Percentiles rank a stretch among this genome's conserved stretches.
Evolutionary conservation across 2,113 vertebrate genomes (phyloP).

Genomic region (Quiscalus mexicanus): DNA sequence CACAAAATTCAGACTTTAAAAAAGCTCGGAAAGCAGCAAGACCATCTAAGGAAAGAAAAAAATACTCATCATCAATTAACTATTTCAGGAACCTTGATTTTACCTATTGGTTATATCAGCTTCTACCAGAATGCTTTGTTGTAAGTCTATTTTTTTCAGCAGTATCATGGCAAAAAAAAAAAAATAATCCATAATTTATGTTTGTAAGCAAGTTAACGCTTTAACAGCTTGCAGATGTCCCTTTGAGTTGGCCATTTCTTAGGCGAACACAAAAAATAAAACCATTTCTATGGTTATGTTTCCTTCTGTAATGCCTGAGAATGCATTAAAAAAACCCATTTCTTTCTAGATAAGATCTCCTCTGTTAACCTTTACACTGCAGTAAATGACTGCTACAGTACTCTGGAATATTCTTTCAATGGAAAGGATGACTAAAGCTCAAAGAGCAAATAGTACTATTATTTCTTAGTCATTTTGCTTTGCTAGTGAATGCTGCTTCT

Average conservation of each 20-base stretch:
- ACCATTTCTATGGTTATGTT: background rate
- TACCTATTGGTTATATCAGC: background rate
- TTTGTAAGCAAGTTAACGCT: background rate
- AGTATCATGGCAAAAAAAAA: background rate
- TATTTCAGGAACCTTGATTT: background rate
- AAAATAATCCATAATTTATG: fast-evolving
- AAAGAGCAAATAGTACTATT: background rate
- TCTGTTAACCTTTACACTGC: constrained; percentile 27
- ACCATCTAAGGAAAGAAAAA: constrained; percentile 35
- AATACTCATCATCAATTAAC: background rate
- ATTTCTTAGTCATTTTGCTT: background rate
- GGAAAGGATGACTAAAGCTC: constrained; percentile 60
- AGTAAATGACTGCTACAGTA: constrained; percentile 21
- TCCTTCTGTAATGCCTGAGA: background rate
- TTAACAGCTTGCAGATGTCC: background rate
- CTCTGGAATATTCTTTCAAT: constrained; percentile 1
- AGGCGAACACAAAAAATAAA: background rate
- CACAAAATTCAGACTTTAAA: constrained; percentile 88
- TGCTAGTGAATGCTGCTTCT: background rate
- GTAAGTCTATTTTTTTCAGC: background rate
- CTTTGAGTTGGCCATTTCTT: background rate
- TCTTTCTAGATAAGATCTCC: background rate
- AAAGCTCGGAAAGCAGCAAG: constrained; percentile 83
- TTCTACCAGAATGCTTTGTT: background rate
- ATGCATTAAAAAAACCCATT: no score